phyloP scores from a whole-genome alignment of 2,113 vertebrate species.

The Oreocharis arfaki region DNA sequence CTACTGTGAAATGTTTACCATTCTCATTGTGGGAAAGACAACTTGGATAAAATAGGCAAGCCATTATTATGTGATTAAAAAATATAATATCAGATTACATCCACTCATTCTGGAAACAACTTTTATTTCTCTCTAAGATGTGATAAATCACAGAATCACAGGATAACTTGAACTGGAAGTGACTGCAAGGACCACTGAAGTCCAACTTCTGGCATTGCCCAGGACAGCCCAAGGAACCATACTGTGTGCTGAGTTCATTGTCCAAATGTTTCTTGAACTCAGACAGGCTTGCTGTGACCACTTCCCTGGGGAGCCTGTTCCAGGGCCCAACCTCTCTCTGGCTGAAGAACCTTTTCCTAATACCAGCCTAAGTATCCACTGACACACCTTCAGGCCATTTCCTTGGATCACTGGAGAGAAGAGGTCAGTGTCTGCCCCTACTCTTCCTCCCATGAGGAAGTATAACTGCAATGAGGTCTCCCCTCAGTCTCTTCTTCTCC shows the following conservation, averaged over 20 bases:
- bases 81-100: not conserved
- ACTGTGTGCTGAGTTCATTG: not conserved
- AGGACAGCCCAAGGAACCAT: not conserved
- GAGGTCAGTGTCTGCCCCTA: not conserved
- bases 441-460: not conserved
- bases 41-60: not conserved
- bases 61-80: not conserved
- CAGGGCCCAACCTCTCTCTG: not conserved
- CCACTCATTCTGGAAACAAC: not conserved
- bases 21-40: not conserved
- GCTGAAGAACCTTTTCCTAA: not conserved
- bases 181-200: not conserved
- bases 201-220: not conserved
- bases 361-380: not conserved
- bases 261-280: not conserved
- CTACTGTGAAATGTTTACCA: not conserved
- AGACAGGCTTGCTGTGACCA: no score
- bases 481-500: not conserved
- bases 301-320: not conserved
- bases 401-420: not conserved
- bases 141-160: not conserved
- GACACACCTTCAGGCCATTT: not conserved
- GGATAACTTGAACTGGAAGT: not conserved
- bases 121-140: not conserved
- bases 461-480: not conserved